phyloP scores from a whole-genome alignment of 1,140 invertebrate species.

The Colletes latitarsis region DNA sequence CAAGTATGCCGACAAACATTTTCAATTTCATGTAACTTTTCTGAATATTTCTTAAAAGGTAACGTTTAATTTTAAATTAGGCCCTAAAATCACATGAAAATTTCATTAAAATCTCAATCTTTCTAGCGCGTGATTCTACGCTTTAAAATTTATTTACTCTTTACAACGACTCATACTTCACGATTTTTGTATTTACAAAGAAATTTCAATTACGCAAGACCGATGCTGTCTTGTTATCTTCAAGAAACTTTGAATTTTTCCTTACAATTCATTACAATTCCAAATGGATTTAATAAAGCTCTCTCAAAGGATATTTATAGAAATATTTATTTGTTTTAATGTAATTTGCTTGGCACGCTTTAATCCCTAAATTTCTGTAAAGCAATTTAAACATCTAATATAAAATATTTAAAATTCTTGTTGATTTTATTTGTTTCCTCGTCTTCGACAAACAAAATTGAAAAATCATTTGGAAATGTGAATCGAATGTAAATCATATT shows the following conservation, averaged over 20 bases:
- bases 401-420: neutral
- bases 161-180: neutral
- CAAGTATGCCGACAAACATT: too few species aligned
- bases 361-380: neutral
- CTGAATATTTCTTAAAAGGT: neutral
- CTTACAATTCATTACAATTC: neutral
- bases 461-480: neutral
- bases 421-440: neutral
- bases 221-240: neutral
- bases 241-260: neutral
- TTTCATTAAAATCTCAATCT: neutral
- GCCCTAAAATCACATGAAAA: neutral
- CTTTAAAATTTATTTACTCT: too few species aligned
- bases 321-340: neutral
- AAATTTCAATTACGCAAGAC: neutral
- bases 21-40: too few species aligned
- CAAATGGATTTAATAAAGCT: neutral
- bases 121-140: too few species aligned
- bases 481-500: neutral
- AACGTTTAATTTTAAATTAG: neutral
- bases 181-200: neutral
- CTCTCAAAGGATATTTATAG: constrained; percentile 9
- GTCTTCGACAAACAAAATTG: neutral
- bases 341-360: constrained; percentile 25
- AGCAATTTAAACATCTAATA: neutral